Base-by-base conservation (phyloP, 1,140 invertebrate genomes). In the Drosophila cardini region DNA sequence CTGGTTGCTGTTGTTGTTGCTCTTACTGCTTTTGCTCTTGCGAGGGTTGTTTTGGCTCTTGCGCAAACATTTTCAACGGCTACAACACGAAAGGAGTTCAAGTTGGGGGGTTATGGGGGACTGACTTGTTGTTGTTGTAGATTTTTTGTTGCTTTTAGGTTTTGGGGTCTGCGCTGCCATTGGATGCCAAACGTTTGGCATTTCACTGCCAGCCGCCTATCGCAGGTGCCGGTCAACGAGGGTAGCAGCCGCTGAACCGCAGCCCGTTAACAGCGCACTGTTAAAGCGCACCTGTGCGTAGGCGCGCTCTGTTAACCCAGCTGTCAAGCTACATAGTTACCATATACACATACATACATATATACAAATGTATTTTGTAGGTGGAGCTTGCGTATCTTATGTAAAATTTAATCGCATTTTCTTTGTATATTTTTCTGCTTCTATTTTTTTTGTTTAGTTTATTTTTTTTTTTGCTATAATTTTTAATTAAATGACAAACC, bases 31-130 rank as follows among this genome's bases (percentile, higher is more conserved):
- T 8, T 2, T 15, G 9, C 8, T 38, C 11, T 36, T 30, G 60
- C 62, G 72, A 83, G 83, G 83, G 83, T 86, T 79, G 83, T 79
- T 86, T 70, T 42, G 42, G 83, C 79, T 83, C 56, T 86, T 83
- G 72, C 72, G 72, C 72, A 74, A 46, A 62, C 61, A 36, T 67
- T 26, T 26, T 21, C 46, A 21, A 42, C 46, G 40, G 67, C 57
- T 52, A 38, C 48, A 36, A 40, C 55, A 30, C 10, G 13, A 36
- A 53, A n/a, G 15, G 30, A 1, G 21, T 26, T 26, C 4, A 4
- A 26, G 21, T 4, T 4, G 21, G 21, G 48, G 26, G 43, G 60
- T 18, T 11, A 26, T 11, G 36, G 62, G 76, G 63, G 67, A 65
- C 48, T 52, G 55, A 64, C 50, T 55, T 55, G 43, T 43, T 65